A percentile compares a stretch with the other conserved stretches of the same genome.
These are phyloP conservation scores for Strigamia transsilvanica DNA, from an alignment of 2,888 invertebrate species.

Conservation along the genomic window DNA sequence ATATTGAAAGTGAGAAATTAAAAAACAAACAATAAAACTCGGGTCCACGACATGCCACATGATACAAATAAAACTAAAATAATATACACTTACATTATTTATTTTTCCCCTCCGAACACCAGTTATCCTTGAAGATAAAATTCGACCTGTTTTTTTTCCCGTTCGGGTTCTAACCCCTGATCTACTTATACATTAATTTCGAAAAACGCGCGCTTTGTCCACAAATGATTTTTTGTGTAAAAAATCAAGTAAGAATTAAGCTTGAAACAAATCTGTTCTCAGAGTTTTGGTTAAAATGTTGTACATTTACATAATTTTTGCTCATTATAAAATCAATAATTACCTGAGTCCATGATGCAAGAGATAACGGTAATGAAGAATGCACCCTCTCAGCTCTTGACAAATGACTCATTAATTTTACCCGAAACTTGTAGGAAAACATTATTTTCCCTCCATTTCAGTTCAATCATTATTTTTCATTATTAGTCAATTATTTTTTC, in stretches of 20 bases:
- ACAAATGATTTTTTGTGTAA: neutral
- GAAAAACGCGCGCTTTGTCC: neutral
- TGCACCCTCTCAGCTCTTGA: conserved; percentile 2
- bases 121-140: conserved; percentile 40
- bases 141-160: neutral
- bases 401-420: conserved; percentile 42
- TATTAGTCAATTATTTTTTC: neutral
- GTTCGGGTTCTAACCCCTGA: conserved; percentile 1
- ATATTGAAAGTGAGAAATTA: conserved; percentile 45
- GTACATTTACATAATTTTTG: neutral
- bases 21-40: conserved; percentile 3
- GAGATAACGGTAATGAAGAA: conserved; percentile 28
- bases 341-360: conserved; percentile 33
- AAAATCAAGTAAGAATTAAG: neutral
- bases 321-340: conserved; percentile 32
- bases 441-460: neutral
- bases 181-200: neutral
- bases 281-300: neutral
- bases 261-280: neutral
- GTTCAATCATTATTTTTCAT: conserved; percentile 13
- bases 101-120: neutral
- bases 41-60: conserved; percentile 12
- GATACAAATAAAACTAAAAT: conserved; percentile 23
- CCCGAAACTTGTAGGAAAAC: conserved; percentile 12
- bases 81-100: neutral